Evolutionary conservation across 2,113 vertebrate genomes (phyloP).

Genomic region (Otocyon megalotis): DNA sequence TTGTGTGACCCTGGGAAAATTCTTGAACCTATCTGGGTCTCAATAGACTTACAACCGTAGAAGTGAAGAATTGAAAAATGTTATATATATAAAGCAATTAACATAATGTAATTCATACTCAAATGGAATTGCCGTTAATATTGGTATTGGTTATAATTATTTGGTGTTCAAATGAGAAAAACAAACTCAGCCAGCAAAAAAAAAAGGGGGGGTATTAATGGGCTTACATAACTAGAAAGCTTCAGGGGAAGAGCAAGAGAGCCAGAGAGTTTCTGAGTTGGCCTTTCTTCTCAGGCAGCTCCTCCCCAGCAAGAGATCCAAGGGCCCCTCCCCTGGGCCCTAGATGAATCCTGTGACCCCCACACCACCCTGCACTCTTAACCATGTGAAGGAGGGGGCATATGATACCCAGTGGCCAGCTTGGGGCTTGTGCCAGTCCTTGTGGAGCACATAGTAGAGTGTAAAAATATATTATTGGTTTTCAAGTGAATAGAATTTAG

Average conservation of each 20-base stretch:
- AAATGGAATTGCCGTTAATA: not conserved
- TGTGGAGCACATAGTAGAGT: not conserved
- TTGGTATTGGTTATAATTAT: not conserved
- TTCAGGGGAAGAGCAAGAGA: not conserved
- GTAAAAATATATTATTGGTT: not conserved
- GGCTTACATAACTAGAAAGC: not conserved
- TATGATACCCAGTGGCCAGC: not conserved
- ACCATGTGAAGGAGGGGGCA: not conserved
- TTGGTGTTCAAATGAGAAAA: slow-evolving; percentile 19
- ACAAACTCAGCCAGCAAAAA: not conserved
- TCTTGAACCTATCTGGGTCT: not conserved
- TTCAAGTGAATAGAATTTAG: not conserved
- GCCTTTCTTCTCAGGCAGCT: not conserved
- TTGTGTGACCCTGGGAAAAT: slow-evolving; percentile 2
- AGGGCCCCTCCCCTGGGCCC: not conserved
- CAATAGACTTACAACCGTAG: not conserved
- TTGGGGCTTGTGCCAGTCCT: not conserved
- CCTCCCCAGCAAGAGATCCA: not conserved
- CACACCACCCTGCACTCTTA: not conserved
- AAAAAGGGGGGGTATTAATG: not conserved
- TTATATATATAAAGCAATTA: not conserved
- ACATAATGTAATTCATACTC: not conserved
- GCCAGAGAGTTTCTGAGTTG: not conserved
- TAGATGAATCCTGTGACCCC: not conserved
- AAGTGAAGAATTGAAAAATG: not conserved